phyloP scores from a whole-genome alignment of 2,797 vertebrate genomes.

The Todus mexicanus region DNA sequence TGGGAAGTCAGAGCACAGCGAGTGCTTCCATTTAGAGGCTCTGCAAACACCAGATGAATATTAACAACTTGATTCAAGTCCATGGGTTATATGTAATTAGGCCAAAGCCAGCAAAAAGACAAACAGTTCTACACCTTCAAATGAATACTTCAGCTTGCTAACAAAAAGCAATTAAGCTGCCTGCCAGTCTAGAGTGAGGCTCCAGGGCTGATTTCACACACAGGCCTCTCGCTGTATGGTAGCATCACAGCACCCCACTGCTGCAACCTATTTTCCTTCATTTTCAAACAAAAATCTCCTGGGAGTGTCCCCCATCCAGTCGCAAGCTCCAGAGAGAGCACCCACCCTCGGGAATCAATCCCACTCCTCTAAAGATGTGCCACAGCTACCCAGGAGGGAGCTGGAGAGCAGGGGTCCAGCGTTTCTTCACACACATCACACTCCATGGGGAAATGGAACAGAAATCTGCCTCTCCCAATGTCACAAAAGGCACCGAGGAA shows the following conservation, averaged over 20 bases:
- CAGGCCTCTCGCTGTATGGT: neutral
- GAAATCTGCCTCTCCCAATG: neutral
- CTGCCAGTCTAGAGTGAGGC: neutral
- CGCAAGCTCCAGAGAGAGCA: neutral
- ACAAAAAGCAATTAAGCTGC: constrained; percentile 48
- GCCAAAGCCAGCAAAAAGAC: constrained; percentile 54
- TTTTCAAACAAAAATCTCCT: neutral
- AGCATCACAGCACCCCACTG: neutral
- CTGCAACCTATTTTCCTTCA: neutral
- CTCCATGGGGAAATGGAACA: neutral
- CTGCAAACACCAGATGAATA: constrained; percentile 47
- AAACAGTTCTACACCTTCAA: constrained; percentile 50
- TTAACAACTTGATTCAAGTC: constrained; percentile 42
- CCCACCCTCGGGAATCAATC: neutral
- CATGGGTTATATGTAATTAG: constrained; percentile 61
- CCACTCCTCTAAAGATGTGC: neutral
- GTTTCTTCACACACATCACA: neutral
- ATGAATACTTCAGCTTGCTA: constrained; percentile 37
- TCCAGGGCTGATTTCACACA: neutral
- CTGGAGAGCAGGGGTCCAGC: neutral
- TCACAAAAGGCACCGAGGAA: neutral
- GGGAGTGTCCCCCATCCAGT: neutral
- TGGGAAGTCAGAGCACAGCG: constrained; percentile 1
- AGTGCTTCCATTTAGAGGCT: constrained; percentile 15
- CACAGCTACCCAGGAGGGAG: neutral